Percentiles rank a stretch among this genome's conserved stretches.
These are phyloP conservation scores for Vulpes vulpes DNA, from an alignment of 2,113 vertebrate species.

Conservation along the genomic window DNA sequence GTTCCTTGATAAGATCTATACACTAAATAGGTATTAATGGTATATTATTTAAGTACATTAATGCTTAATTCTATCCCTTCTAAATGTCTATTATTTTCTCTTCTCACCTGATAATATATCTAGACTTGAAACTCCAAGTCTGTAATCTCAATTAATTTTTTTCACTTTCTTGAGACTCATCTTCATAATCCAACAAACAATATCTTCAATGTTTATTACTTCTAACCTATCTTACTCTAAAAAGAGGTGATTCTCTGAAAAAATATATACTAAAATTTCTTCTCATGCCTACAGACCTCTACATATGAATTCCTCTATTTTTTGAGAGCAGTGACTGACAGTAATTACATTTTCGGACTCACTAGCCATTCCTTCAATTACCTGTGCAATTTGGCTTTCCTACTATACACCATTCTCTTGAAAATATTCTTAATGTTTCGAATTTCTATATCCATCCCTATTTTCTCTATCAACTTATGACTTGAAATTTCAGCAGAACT, in stretches of 20 bases:
- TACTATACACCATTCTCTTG: background rate
- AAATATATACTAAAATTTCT: background rate
- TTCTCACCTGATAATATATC: background rate
- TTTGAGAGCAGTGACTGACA: background rate
- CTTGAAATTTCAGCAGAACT: background rate
- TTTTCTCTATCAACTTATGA: background rate
- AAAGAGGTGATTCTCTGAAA: background rate
- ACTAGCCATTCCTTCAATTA: background rate
- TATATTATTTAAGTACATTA: background rate
- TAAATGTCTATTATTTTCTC: background rate
- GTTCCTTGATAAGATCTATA: background rate
- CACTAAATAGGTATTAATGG: background rate
- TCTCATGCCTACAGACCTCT: background rate
- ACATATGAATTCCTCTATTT: too few relatives aligned
- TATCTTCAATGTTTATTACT: background rate
- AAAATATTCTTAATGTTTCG: background rate
- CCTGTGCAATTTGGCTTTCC: background rate
- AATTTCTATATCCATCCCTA: rapidly evolving
- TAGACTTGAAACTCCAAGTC: rapidly evolving
- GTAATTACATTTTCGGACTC: background rate
- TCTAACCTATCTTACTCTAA: background rate
- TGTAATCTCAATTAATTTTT: background rate
- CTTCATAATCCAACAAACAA: background rate
- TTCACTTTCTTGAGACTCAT: background rate
- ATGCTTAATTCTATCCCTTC: background rate